These are phyloP conservation scores for Drosophila falleni DNA, from an alignment of 2,888 invertebrate genomes.

Conservation along the genomic window DNA sequence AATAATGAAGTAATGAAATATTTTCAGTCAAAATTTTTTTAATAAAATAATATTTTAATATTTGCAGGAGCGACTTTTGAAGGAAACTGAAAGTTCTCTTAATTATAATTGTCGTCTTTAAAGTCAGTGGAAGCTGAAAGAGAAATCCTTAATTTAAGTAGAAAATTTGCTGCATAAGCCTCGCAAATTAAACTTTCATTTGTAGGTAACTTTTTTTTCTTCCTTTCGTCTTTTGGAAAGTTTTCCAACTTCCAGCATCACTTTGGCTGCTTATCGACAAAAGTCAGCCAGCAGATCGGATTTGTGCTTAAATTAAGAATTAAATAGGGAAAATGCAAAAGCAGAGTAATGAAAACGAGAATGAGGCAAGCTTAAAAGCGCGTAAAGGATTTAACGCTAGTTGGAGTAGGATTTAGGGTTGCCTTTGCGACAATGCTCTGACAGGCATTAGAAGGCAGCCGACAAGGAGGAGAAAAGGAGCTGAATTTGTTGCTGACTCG, in stretches of 20 bases:
- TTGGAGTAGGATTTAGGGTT: slow-evolving; percentile 42
- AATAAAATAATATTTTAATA: not conserved
- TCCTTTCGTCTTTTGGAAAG: slow-evolving; percentile 17
- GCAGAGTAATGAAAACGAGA: slow-evolving; percentile 37
- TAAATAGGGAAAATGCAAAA: slow-evolving; percentile 46
- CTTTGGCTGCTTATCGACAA: slow-evolving; percentile 70
- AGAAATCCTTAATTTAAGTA: slow-evolving; percentile 14
- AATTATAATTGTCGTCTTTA: not conserved
- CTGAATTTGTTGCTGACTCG: slow-evolving; percentile 63
- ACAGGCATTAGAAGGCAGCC: slow-evolving; percentile 65
- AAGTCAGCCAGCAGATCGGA: slow-evolving; percentile 75
- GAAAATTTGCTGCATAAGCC: slow-evolving; percentile 25
- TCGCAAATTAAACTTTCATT: slow-evolving; percentile 34
- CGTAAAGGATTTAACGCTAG: slow-evolving; percentile 57
- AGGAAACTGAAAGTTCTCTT: not conserved
- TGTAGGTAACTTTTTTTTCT: not conserved
- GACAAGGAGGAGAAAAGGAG: slow-evolving; percentile 12
- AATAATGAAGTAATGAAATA: not conserved
- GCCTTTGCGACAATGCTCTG: slow-evolving; percentile 63
- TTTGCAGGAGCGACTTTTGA: not conserved
- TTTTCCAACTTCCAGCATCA: slow-evolving; percentile 67
- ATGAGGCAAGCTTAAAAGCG: slow-evolving; percentile 48
- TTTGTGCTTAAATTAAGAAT: slow-evolving; percentile 75
- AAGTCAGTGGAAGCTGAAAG: slow-evolving; percentile 9
- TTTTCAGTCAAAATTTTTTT: not conserved